Percentiles rank a stretch among this genome's conserved stretches.
phyloP scores from a whole-genome alignment of 2,113 vertebrate species.

The Lasiurus cinereus region DNA sequence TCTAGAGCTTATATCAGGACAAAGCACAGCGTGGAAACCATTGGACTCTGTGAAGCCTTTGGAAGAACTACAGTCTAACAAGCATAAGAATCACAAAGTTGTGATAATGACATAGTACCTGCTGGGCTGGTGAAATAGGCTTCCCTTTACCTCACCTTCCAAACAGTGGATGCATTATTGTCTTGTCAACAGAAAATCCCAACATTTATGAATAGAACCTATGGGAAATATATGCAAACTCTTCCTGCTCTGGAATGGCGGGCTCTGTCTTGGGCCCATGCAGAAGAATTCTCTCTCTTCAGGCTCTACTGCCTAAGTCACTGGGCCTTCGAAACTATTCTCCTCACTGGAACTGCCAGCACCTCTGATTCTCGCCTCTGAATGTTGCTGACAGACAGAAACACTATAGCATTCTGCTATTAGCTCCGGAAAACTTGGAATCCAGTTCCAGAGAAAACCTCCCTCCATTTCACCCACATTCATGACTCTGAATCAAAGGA shows the following conservation, averaged over 20 bases:
- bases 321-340: background rate
- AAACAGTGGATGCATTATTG: background rate
- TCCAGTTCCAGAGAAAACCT: constrained; percentile 18
- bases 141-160: background rate
- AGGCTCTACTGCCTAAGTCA: background rate
- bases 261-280: background rate
- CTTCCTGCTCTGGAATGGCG: background rate
- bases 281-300: background rate
- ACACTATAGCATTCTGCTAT: background rate
- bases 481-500: constrained; percentile 33
- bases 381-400: constrained; percentile 6
- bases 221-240: background rate
- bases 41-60: background rate
- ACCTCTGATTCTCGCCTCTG: background rate
- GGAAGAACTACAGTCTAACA: constrained; percentile 33
- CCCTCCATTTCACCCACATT: background rate
- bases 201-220: background rate
- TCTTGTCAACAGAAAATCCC: constrained; percentile 5
- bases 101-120: background rate
- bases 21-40: constrained; percentile 4
- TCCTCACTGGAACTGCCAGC: background rate
- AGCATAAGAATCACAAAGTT: background rate
- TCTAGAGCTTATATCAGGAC: constrained; percentile 10
- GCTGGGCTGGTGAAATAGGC: background rate
- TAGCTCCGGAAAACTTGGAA: background rate